Base-by-base conservation (phyloP, 2,113 vertebrate species). In the Agelaius phoeniceus region DNA sequence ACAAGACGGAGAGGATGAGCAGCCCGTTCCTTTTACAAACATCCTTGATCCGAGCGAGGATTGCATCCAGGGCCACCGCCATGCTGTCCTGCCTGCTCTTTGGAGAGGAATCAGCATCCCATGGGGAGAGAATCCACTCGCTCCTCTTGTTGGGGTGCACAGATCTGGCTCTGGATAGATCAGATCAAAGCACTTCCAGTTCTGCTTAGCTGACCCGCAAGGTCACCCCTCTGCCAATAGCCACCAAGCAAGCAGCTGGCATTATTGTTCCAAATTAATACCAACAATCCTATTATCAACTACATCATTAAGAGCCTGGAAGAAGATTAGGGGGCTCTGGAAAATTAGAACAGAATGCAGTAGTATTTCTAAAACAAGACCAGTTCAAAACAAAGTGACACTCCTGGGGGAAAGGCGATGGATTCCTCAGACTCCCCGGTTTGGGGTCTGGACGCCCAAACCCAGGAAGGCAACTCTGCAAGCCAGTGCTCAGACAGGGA, bases 1-100 rank as follows among this genome's bases (percentile, higher is more conserved):
- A 99, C 65, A 99, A 58, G 87, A 99, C 99, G 0, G 99, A 99
- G 79, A 99, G 98, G 97, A 99, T 99, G 94, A 99, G 99, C 93
- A 99, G 98, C 51, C 99, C 99, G 2, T 99, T 99, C 96, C 98
- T 98, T 97, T 98, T 98, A 97, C 99, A 99, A 85, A 99, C 98
- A 26, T 99, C 99, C 97, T 99, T 99, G 95, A 98, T 98, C 62
- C 99, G 98, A 66, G 97, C 98, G 95, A 99, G 98, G 86, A 98
- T 84, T 84, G 98, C 98, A 31, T 98, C 98, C 85, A 99, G 91
- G 49, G 98, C 98, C 97, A 98, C 98, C 31, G 98, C 98, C 98
- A 99, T 99, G 96, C 95, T 97, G 95, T 97, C 94, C 96, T 93
- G 75, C 35, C 58, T 87, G 96, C 94, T 91, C 84, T 46, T 84